A percentile compares a stretch with the other conserved stretches of the same genome.
phyloP scores from a whole-genome alignment of 2,113 vertebrate genomes.

The Ameiurus melas region DNA sequence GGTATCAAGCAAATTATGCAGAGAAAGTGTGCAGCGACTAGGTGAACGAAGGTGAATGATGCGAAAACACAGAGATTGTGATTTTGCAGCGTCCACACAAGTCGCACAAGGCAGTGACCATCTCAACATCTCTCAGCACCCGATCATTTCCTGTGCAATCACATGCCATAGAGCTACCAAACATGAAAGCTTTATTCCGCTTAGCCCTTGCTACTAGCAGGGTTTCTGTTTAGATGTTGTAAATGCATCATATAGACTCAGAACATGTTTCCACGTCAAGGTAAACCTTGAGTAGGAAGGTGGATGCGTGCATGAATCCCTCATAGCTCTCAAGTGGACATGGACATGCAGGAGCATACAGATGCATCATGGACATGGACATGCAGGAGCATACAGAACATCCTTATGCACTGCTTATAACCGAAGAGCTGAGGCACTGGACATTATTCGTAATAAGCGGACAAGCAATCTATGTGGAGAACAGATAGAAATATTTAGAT shows the following conservation, averaged over 20 bases:
- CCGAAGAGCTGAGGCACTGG: neutral
- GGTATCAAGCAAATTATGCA: neutral
- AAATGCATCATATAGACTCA: neutral
- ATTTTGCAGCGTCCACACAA: neutral
- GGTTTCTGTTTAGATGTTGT: neutral
- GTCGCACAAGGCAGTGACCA: neutral
- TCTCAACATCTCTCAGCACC: neutral
- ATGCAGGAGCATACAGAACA: constrained; percentile 7
- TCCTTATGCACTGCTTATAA: neutral
- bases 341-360: constrained; percentile 13
- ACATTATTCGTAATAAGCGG: neutral
- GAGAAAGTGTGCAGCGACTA: neutral
- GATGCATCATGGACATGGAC: constrained; percentile 7
- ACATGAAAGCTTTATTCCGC: neutral
- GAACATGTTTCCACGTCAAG: neutral
- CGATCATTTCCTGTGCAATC: neutral
- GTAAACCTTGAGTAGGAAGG: neutral
- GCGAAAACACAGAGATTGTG: neutral
- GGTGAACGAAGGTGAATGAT: neutral
- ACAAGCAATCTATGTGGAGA: neutral
- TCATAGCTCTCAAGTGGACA: constrained; percentile 6
- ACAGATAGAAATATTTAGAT: neutral
- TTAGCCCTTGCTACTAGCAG: neutral
- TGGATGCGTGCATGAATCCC: neutral
- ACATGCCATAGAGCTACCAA: neutral